A percentile compares a stretch with the other conserved stretches of the same genome.
These are phyloP conservation scores for Calliopum simillimum DNA, from an alignment of 2,888 invertebrate species.

Conservation along the genomic window DNA sequence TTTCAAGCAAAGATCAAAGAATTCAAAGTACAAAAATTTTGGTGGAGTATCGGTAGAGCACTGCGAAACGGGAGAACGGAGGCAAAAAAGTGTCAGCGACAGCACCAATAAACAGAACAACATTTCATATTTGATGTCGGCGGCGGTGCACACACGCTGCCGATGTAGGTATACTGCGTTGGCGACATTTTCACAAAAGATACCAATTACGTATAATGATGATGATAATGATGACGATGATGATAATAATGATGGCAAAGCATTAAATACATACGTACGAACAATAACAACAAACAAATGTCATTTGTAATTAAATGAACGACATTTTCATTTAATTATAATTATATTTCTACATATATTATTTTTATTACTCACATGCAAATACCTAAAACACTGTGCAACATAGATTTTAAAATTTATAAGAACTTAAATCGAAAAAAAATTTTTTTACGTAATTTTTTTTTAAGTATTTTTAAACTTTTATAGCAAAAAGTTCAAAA, in stretches of 20 bases:
- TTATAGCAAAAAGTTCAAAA: no score
- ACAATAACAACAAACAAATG: slow-evolving; percentile 29
- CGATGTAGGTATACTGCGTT: neutral
- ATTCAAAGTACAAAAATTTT: neutral
- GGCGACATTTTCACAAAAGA: neutral
- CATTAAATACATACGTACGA: no score
- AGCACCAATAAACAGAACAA: neutral
- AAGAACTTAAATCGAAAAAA: no score
- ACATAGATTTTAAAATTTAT: no score
- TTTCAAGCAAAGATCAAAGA: neutral
- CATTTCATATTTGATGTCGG: no score
- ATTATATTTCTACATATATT: slow-evolving; percentile 42
- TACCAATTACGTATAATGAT: slow-evolving; percentile 15
- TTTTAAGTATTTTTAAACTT: no score
- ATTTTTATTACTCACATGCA: slow-evolving; percentile 37
- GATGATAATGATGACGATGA: neutral
- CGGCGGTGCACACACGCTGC: neutral
- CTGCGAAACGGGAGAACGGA: no score
- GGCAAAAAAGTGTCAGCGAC: neutral
- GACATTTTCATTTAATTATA: slow-evolving; percentile 49
- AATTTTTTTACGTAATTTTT: no score
- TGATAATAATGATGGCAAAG: neutral
- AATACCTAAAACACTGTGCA: no score
- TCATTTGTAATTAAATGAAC: slow-evolving; percentile 48
- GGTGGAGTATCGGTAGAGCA: neutral